Base-by-base conservation (phyloP, 2,888 invertebrate genomes). In the Thumatha senex region DNA sequence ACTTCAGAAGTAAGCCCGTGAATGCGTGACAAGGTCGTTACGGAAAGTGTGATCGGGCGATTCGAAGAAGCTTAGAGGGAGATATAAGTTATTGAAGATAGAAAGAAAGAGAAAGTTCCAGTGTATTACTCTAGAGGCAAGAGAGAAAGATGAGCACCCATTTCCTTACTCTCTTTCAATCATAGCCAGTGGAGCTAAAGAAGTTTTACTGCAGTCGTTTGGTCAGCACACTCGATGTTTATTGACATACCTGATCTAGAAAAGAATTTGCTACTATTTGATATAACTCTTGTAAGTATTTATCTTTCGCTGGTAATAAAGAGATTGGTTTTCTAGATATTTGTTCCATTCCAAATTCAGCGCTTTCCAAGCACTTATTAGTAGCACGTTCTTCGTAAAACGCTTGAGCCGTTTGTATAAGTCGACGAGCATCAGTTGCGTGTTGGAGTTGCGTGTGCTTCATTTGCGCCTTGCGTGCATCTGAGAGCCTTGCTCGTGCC, bases 281-380 rank as follows among this genome's bases (percentile, higher is more conserved):
- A 48, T 88, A 78, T 14, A 91, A 56, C 49, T 84, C 70, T 34
- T 86, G 80, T 48, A 89, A 59, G 54, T 74, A 89, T 57, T 82
- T 87, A 31, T 89, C 90, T 61, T 89, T 90, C 2, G 71, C 80
- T 1, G 85, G 89, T 34, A 91, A 62, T 45, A 89, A 64, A 39
- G 74, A 76, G 1, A 70, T 57, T 2, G 84, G 80, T 45, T 83
- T 86, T 48, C 81, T 79, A 3, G 80, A 66, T 56, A 90, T 86
- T 69, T 87, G 87, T 58, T 86, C 85, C 78, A 90, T 82, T 3
- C 79, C 90, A 45, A 90, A 91, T 54, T 89, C 84, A 0, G 84
- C 87, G 0, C 76, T 68, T 60, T 91, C 90, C 39, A 91, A 57
- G 47, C 88, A 89, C 61, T 80, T 86, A 3, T 75, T 70, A 0